Percentiles rank a stretch among this genome's conserved stretches.
phyloP scores from a whole-genome alignment of 1,140 invertebrate genomes.

The Cardiocondyla obscurior region DNA sequence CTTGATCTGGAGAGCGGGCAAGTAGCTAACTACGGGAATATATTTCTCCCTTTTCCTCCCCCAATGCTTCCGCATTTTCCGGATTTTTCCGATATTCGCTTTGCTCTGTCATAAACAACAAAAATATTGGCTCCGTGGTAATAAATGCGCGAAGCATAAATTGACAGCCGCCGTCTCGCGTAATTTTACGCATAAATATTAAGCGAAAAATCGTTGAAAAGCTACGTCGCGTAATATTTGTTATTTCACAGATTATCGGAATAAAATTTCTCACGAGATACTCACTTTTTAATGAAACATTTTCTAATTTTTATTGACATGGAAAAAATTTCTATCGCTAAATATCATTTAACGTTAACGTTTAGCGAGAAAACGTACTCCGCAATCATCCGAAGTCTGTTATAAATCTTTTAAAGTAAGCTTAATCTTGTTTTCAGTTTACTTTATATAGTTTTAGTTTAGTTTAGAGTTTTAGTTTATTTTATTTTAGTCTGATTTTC shows the following conservation, averaged over 20 bases:
- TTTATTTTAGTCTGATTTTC: background rate
- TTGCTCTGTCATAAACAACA: conserved; percentile 39
- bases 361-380: background rate
- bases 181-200: conserved; percentile 4
- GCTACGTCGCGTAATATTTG: background rate
- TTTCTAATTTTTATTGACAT: background rate
- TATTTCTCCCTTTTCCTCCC: conserved; percentile 25
- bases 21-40: conserved; percentile 58
- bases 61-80: background rate
- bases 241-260: background rate
- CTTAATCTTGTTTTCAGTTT: conserved; percentile 16
- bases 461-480: background rate
- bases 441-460: background rate
- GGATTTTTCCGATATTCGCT: conserved; percentile 57
- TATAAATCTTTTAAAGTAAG: conserved; percentile 3
- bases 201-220: background rate
- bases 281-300: background rate
- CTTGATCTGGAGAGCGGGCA: conserved; percentile 56
- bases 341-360: conserved; percentile 9
- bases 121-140: conserved; percentile 64
- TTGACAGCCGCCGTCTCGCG: background rate
- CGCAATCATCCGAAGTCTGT: background rate
- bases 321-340: background rate
- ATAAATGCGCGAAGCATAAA: conserved; percentile 21
- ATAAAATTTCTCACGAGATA: background rate